Conservation (phyloP, 1,140 invertebrate genomes). For the Condylostylus longicornis region DNA sequence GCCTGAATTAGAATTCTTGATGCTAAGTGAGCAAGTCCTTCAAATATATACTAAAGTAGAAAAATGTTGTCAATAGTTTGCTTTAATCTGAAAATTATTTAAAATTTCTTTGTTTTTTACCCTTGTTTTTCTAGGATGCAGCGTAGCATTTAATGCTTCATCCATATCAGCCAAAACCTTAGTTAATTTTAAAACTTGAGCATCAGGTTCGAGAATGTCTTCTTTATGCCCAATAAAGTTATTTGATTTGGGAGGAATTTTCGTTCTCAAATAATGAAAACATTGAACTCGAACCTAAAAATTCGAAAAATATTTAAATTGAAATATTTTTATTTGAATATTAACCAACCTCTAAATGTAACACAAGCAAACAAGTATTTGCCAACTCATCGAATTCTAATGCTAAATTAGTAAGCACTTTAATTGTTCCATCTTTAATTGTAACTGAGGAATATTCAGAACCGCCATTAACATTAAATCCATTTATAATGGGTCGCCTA, state of each 20-base stretch:
- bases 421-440: constrained; percentile 31
- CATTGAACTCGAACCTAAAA: constrained; percentile 71
- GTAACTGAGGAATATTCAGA: constrained; percentile 17
- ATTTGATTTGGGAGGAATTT: constrained; percentile 20
- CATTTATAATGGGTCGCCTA: constrained; percentile 29
- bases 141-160: constrained; percentile 55
- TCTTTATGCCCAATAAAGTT: constrained; percentile 26
- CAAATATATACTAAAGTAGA: constrained; percentile 72
- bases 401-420: constrained; percentile 44
- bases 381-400: constrained; percentile 75
- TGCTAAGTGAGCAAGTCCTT: constrained; percentile 77
- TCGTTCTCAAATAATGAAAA: constrained; percentile 68
- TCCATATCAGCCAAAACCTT: constrained; percentile 64
- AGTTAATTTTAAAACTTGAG: constrained; percentile 64
- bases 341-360: constrained; percentile 68
- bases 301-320: constrained; percentile 2
- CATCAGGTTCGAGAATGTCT: constrained; percentile 57
- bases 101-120: no score
- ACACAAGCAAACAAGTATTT: constrained; percentile 74
- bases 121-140: constrained; percentile 64
- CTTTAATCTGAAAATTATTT: constrained; percentile 4
- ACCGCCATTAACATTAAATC: constrained; percentile 12
- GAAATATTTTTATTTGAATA: constrained; percentile 1
- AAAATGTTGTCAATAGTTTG: no score
- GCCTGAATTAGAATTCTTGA: constrained; percentile 72